phyloP scores from a whole-genome alignment of 1,140 invertebrate genomes.

The Drosophila nigrodunni region DNA sequence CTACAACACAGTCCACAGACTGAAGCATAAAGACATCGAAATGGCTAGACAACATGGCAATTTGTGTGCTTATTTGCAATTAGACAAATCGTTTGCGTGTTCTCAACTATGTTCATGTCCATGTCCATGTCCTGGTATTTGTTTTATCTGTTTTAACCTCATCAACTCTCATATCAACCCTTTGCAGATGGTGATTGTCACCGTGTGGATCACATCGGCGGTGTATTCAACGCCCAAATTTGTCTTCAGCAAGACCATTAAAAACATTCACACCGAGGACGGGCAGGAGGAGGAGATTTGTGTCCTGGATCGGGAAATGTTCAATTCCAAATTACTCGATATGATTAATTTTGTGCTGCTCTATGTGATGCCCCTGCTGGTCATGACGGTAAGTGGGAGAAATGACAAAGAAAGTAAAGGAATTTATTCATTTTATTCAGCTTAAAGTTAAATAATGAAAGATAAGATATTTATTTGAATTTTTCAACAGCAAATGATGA shows the following conservation, averaged over 20 bases:
- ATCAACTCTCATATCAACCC: constrained; percentile 15
- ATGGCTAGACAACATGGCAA: constrained; percentile 52
- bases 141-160: not conserved
- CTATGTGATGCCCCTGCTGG: constrained; percentile 89
- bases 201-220: constrained; percentile 91
- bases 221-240: constrained; percentile 91
- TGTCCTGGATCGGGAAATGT: constrained; percentile 89
- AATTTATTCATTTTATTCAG: not conserved
- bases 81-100: constrained; percentile 66
- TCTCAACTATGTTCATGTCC: not conserved
- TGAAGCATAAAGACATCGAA: constrained; percentile 37
- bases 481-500: no score
- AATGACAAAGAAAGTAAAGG: not conserved
- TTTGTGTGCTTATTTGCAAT: constrained; percentile 60
- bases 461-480: not conserved
- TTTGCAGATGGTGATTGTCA: constrained; percentile 88
- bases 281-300: constrained; percentile 90
- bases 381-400: constrained; percentile 88
- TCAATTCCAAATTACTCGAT: constrained; percentile 91
- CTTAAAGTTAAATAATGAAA: no score
- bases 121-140: not conserved
- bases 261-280: constrained; percentile 85
- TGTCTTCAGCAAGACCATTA: constrained; percentile 89
- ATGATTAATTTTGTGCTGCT: constrained; percentile 91
- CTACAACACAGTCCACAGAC: no score